Conservation (phyloP, 2,797 vertebrate species). For the Pseudopleuronectes americanus region DNA sequence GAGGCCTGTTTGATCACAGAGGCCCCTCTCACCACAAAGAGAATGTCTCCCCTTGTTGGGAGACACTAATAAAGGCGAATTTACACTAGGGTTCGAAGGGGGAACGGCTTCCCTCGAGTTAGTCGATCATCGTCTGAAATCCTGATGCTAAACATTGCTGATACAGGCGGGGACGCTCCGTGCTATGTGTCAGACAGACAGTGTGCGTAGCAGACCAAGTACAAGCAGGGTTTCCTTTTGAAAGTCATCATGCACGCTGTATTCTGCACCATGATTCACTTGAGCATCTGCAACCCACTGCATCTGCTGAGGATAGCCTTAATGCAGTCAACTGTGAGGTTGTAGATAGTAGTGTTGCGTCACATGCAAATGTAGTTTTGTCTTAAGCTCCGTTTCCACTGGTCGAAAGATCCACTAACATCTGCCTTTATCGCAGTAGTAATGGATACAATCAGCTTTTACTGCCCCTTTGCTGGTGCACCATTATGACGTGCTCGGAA, state of each 20-base stretch:
- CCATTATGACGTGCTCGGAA: too few species aligned
- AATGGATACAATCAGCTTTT: too few species aligned
- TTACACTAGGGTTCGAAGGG: slow-evolving; percentile 35
- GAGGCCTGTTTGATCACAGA: slow-evolving; percentile 40
- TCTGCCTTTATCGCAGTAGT: too few species aligned
- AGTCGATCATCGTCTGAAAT: slow-evolving; percentile 45
- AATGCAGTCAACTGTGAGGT: slow-evolving; percentile 29
- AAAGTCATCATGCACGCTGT: slow-evolving; percentile 48
- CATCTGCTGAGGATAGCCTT: slow-evolving; percentile 44
- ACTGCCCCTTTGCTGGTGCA: too few species aligned
- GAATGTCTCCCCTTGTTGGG: slow-evolving; percentile 8
- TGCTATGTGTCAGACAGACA: slow-evolving; percentile 30
- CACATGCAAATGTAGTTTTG: too few species aligned
- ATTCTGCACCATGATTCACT: slow-evolving; percentile 52
- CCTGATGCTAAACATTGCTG: slow-evolving; percentile 44
- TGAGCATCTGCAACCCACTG: slow-evolving; percentile 40
- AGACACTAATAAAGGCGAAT: slow-evolving; percentile 51
- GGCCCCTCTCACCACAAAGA: slow-evolving; percentile 34
- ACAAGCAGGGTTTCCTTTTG: slow-evolving; percentile 28
- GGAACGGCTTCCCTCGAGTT: slow-evolving; percentile 42
- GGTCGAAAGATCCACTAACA: too few species aligned
- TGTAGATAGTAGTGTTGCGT: slow-evolving; percentile 4
- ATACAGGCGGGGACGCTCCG: slow-evolving; percentile 36
- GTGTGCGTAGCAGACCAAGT: slow-evolving; percentile 17
- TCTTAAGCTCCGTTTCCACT: too few species aligned